A percentile compares a stretch with the other conserved stretches of the same genome.
These are phyloP conservation scores for Pandemis cinnamomeana DNA, from an alignment of 2,888 invertebrate species.

Conservation along the genomic window DNA sequence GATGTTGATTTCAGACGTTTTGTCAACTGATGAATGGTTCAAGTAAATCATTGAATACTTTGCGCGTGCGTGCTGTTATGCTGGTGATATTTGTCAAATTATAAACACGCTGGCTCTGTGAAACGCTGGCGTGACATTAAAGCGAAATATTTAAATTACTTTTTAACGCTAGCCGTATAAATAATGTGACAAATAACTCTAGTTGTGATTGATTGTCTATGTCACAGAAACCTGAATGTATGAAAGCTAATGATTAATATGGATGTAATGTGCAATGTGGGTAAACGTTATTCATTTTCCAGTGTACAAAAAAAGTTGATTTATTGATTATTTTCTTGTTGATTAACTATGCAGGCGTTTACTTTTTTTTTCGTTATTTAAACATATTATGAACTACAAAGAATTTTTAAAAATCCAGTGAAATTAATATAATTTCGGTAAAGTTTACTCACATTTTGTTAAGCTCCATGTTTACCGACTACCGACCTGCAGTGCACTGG, in stretches of 20 bases:
- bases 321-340: not conserved
- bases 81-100: constrained; percentile 13
- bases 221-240: constrained; percentile 15
- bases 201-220: not conserved
- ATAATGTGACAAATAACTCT: constrained; percentile 11
- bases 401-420: not conserved
- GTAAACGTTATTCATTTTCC: constrained; percentile 25
- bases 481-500: constrained; percentile 25
- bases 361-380: constrained; percentile 8
- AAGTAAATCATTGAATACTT: not conserved
- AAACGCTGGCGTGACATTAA: not conserved
- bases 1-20: not conserved
- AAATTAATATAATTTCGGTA: constrained; percentile 16
- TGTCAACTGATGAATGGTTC: not conserved
- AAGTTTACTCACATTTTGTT: constrained; percentile 28
- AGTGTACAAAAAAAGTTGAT: not conserved
- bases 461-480: constrained; percentile 3
- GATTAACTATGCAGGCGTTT: not conserved
- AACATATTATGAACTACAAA: constrained; percentile 27
- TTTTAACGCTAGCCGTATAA: not conserved
- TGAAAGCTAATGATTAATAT: constrained; percentile 12
- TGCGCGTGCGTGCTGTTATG: not conserved
- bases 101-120: not conserved
- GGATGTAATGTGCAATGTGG: constrained; percentile 22
- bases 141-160: not conserved